Conservation (phyloP, 2,113 vertebrate species). For the Empidonax traillii region DNA sequence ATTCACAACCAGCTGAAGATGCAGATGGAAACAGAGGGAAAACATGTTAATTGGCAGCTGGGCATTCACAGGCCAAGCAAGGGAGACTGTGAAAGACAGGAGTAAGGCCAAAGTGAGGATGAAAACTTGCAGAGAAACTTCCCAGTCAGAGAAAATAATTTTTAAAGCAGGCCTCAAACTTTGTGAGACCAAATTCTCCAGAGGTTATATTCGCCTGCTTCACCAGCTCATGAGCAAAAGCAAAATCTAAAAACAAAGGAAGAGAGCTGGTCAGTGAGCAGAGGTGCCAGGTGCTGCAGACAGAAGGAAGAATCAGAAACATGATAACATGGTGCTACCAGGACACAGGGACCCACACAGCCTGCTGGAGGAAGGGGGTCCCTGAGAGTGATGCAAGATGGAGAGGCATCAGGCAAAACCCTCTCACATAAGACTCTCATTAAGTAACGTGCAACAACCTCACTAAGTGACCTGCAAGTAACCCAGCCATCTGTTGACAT, state of each 20-base stretch:
- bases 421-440: neutral
- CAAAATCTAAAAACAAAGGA: neutral
- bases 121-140: neutral
- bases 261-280: neutral
- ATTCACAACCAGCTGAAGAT: slow-evolving; percentile 29
- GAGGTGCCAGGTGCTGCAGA: rapidly evolving
- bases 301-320: neutral
- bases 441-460: neutral
- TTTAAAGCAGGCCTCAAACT: neutral
- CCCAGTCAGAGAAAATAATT: neutral
- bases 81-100: neutral
- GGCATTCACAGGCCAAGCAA: neutral
- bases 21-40: neutral
- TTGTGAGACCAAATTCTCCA: neutral
- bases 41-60: neutral
- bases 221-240: rapidly evolving
- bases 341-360: neutral
- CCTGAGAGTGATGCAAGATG: rapidly evolving
- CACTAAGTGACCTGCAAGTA: neutral
- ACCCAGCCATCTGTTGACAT: neutral
- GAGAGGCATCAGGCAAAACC: neutral
- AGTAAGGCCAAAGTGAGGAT: neutral
- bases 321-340: rapidly evolving
- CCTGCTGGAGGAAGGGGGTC: neutral
- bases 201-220: neutral